Base-by-base conservation (phyloP, 2,797 vertebrate species). In the Sorex maritimensis region DNA sequence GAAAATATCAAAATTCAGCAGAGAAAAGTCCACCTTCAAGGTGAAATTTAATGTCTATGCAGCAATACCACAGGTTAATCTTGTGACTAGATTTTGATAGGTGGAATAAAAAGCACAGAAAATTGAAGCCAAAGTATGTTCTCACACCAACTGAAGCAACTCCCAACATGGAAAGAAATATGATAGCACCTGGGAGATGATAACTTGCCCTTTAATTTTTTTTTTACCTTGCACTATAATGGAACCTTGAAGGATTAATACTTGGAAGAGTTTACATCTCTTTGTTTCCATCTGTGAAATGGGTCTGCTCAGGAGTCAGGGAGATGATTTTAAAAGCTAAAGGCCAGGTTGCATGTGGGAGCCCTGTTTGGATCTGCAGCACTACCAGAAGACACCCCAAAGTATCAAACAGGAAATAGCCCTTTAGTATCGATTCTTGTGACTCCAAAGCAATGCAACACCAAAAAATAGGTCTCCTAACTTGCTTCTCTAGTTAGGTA, bases 51-150 rank as follows among this genome's bases (percentile, higher is more conserved):
- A 34, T 91, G n/a, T 7, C 38, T 81, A 2, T 78, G 80, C 63
- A 11, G 44, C 55, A 88, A 87, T 71, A 63, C 75, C 34, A 6
- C 26, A 55, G 21, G 30, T 63, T 91, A 88, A 93, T 58, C 49
- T 87, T 83, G 21, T 77, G 83, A 23, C 78, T 92, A 79, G 24
- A 41, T 72, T 91, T 90, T 95, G 68, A 78, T 75, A 55, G 73
- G 6, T 68, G 52, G 52, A 92, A 26, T 58, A 81, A 92, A 94
- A 94, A 49, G 30, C 30, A 72, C 9, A 72, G 71, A 90, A 78
- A 95, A 90, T 88, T 74, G 92, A 88, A 87, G 30, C 15, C 87
- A 90, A 81, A 88, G 3, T 72, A 15, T 5, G 52, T 93, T 93
- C 72, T 96, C 75, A 55, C 65, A 74, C 41, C 26, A 80, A 49